Conservation (phyloP, 2,113 vertebrate species). For the Prunella himalayana region DNA sequence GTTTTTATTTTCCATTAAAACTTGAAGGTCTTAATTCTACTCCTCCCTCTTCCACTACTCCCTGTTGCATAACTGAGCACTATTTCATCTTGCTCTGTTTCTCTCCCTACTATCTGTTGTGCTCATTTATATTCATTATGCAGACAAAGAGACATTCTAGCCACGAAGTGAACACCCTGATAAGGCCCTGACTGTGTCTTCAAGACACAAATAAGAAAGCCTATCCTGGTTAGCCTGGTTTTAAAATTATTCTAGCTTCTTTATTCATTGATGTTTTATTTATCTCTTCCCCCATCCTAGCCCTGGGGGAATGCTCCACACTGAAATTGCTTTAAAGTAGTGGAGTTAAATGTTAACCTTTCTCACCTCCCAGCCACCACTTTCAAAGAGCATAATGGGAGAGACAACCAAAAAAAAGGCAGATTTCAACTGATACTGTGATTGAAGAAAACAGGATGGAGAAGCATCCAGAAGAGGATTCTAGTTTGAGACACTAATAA, state of each 20-base stretch:
- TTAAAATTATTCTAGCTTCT: background rate
- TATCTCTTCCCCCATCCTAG: background rate
- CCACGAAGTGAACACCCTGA: background rate
- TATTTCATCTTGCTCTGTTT: background rate
- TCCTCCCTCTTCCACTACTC: background rate
- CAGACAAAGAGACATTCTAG: background rate
- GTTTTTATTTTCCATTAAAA: background rate
- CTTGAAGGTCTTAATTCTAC: background rate
- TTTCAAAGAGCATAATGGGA: background rate
- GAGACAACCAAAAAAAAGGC: background rate
- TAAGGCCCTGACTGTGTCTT: background rate
- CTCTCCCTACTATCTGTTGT: background rate
- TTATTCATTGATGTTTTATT: background rate
- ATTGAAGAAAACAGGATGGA: background rate
- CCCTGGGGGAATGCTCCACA: background rate
- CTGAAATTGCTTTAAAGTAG: background rate
- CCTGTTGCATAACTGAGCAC: background rate
- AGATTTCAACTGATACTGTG: background rate
- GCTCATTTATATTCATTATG: background rate
- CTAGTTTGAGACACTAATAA: background rate
- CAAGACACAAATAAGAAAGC: background rate
- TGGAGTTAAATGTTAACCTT: background rate
- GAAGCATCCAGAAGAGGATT: background rate
- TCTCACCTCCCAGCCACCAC: background rate
- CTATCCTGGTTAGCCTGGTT: background rate